A percentile compares a stretch with the other conserved stretches of the same genome.
Conservation (phyloP, 2,888 invertebrate species). For the Pegoplata infirma region DNA sequence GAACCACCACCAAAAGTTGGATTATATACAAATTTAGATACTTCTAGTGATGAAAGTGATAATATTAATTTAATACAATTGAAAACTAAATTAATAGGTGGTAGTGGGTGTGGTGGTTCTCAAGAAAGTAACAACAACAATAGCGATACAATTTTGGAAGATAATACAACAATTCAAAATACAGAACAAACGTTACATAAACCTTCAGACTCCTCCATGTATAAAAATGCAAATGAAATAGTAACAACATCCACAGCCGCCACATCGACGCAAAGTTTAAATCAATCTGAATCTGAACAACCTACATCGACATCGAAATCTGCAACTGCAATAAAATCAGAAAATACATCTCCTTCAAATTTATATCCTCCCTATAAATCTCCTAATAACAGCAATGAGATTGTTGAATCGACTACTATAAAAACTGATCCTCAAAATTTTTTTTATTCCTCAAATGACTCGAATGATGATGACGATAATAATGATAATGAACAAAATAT, state of each 20-base stretch:
- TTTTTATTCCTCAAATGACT: conserved; percentile 16
- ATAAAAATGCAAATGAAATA: background rate
- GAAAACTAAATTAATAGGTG: conserved; percentile 45
- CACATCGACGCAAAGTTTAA: too few species aligned
- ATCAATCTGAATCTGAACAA: too few species aligned
- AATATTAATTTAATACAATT: conserved; percentile 54
- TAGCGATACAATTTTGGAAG: background rate
- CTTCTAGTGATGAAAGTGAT: conserved; percentile 58
- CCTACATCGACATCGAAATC: conserved; percentile 8
- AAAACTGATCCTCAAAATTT: conserved; percentile 13
- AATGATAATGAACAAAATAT: conserved; percentile 1
- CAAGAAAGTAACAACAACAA: conserved; percentile 1
- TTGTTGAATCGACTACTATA: background rate
- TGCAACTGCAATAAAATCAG: background rate
- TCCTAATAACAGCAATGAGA: background rate
- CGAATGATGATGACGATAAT: conserved; percentile 29
- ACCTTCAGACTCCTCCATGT: too few species aligned
- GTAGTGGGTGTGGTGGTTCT: too few species aligned
- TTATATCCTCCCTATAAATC: background rate
- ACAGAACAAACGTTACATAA: too few species aligned
- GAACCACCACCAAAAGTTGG: background rate
- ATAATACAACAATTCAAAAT: too few species aligned
- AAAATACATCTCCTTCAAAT: background rate
- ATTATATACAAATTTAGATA: background rate
- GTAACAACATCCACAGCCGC: background rate